These are phyloP conservation scores for Pollenia griseotomentosa DNA, from an alignment of 2,888 invertebrate species.

Conservation along the genomic window DNA sequence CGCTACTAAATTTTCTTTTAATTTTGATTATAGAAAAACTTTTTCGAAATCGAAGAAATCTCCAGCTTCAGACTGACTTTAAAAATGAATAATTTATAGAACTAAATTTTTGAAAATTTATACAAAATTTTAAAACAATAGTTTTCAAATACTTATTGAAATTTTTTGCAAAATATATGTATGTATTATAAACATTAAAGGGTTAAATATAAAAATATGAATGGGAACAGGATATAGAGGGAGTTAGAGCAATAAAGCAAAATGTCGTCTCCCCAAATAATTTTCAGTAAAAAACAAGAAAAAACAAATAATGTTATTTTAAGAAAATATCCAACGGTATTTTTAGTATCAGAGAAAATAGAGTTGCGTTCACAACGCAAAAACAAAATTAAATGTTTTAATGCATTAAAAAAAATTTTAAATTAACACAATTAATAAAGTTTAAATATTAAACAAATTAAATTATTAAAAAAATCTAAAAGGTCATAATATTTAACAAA, in stretches of 20 bases:
- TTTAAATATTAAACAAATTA: not conserved
- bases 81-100: no score
- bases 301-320: slow-evolving; percentile 58
- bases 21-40: no score
- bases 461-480: slow-evolving; percentile 8
- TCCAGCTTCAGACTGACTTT: no score
- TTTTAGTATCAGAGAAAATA: slow-evolving; percentile 60
- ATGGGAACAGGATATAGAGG: slow-evolving; percentile 46
- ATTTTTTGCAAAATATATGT: not conserved
- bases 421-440: not conserved
- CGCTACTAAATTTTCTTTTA: no score
- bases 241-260: not conserved
- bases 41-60: no score
- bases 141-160: not conserved
- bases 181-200: not conserved
- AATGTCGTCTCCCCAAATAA: slow-evolving; percentile 34
- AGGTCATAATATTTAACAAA: not conserved
- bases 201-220: slow-evolving; percentile 30
- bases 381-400: not conserved
- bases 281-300: slow-evolving; percentile 29
- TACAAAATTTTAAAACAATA: no score
- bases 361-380: slow-evolving; percentile 44
- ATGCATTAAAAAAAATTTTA: not conserved
- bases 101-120: no score
- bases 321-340: slow-evolving; percentile 65